Evolutionary conservation across 2,113 vertebrate species (phyloP), one percentile per base, ranked within the genome.

Genomic region (Hemibagrus wyckioides): DNA sequence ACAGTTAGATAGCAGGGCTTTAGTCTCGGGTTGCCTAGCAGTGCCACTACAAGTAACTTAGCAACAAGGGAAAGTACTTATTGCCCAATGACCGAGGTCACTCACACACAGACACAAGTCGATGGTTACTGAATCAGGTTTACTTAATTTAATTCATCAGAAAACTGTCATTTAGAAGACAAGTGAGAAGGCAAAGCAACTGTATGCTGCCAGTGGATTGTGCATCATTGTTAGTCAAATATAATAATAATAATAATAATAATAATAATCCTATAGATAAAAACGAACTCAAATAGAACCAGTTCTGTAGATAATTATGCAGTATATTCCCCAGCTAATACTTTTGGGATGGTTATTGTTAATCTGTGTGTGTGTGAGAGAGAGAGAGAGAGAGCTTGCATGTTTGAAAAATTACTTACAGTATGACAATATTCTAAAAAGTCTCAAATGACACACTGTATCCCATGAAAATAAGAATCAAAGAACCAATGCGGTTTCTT

Each of bases 51-150:
- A 65, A 85, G 83, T 88, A 88, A 87, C 89, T 85, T 71, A 82
- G 89, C 89, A 89, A 89, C 79, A 85, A 56, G 23, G 73, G 77
- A 85, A 89, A 85, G 77, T 75, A 77, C 63, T 85, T 85, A 85
- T 89, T 83, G 80, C 83, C 59, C 50, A 79, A 44, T 76, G 48
- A 85, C 85, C 75, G 44, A 84, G 71, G 75, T 82, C 80, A 41
- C 50, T 82, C 50, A 85, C 33, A n/a, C 76, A 80, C 65, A 67
- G 41, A 82, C 85, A 84, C 23, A 65, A 44, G 23, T 75, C 8
- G 2, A 28, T 75, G 39, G 23, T 23, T 41, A 44, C 44, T 75
- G 10, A 44, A 75, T 75, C 7, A 44, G 10, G 39, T 75, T 23
- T 73, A 25, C 69, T 44, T 73, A 7, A 44, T 44, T 48, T 44